A percentile compares a stretch with the other conserved stretches of the same genome.
phyloP scores from a whole-genome alignment of 2,888 invertebrate genomes.

The Drosophila testacea region DNA sequence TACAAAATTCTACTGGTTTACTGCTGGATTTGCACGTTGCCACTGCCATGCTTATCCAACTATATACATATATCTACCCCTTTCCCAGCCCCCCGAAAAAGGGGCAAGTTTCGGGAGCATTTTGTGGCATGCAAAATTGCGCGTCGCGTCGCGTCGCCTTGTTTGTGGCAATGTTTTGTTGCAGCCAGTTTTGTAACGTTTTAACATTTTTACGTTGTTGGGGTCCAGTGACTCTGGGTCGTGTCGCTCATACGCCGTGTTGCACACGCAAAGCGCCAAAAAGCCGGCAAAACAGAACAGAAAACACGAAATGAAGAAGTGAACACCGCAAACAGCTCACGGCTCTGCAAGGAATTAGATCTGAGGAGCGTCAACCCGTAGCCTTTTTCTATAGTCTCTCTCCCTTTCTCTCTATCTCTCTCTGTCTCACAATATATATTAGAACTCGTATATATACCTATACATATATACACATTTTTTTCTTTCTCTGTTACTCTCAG shows the following conservation, averaged over 20 bases:
- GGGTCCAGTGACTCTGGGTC: constrained; percentile 24
- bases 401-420: background rate
- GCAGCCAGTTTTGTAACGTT: constrained; percentile 32
- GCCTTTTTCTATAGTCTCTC: constrained; percentile 5
- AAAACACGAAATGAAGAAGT: constrained; percentile 24
- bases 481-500: constrained; percentile 5
- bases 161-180: constrained; percentile 41
- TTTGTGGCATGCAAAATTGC: constrained; percentile 67
- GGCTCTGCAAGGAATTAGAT: constrained; percentile 48
- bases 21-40: constrained; percentile 54
- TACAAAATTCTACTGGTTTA: constrained; percentile 7
- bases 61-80: background rate
- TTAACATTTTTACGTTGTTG: constrained; percentile 13
- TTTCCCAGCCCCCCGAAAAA: background rate
- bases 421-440: background rate
- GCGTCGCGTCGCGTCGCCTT: constrained; percentile 43
- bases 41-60: constrained; percentile 56
- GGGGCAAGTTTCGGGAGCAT: constrained; percentile 15
- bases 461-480: background rate
- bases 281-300: constrained; percentile 33
- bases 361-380: constrained; percentile 26
- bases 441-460: constrained; percentile 1
- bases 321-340: constrained; percentile 48
- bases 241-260: constrained; percentile 70
- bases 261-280: constrained; percentile 56